Base-by-base conservation (phyloP, 2,113 vertebrate species). In the Raja brachyura region DNA sequence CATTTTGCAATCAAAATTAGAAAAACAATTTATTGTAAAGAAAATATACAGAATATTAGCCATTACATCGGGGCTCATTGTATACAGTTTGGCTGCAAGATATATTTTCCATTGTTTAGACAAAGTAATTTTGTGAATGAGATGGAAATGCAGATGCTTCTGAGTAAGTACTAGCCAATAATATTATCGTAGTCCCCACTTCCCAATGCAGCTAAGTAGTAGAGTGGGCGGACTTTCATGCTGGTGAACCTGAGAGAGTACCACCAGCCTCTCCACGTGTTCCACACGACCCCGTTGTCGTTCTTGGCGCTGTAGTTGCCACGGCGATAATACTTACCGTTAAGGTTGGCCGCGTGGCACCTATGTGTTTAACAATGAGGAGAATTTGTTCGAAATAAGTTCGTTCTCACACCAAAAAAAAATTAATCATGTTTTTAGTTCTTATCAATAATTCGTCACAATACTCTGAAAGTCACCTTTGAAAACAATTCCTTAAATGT, bases 301-400 rank as follows among this genome's bases (percentile, higher is more conserved):
- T 95, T 88, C 31, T 93, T 20, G 10, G 95, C 96, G 0, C 94
- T 96, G 95, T 98, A 98, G 77, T 94, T 95, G 90, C 98, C 98
- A 4, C 48, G 95, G 85, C 94, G 96, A 94, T 98, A 97, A 95
- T 96, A 98, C 31, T 61, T 94, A 3, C 98, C 98, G 54, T 98
- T 98, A 63, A 98, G 96, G 94, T 98, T 98, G 93, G 96, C 97
- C 2, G 96, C 95, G 74, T 98, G 98, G 93, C 98, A 98, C 94
- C 98, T 98, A 73, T 73, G 39, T 63, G 86, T 7, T 5, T 31
- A 11, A 90, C 39, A 90, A 70, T 90, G 16, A 48, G 48, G 88
- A 70, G 8, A 90, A 22, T 48, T 33, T 8, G 28, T 63, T 31
- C 16, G 31, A 18, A 18, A 18, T 63, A 31, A 88, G n/a, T 2